A percentile compares a stretch with the other conserved stretches of the same genome.
These are phyloP conservation scores for Hirtodrosophila alboralis DNA, from an alignment of 2,888 invertebrate genomes.

Conservation along the genomic window DNA sequence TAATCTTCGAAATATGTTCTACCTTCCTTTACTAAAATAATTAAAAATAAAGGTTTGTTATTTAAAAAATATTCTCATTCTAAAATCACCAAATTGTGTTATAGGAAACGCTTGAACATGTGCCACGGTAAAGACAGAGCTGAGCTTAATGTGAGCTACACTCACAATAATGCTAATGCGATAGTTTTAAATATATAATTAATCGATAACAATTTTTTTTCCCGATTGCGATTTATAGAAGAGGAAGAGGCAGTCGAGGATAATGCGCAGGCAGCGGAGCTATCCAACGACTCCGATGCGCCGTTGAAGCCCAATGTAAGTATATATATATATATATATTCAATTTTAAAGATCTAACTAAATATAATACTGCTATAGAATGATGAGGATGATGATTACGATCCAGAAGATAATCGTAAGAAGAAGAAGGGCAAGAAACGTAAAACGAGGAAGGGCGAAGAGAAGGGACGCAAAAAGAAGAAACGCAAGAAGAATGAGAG, in stretches of 20 bases:
- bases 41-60: too few relatives aligned
- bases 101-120: constrained; percentile 70
- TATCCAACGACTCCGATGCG: constrained; percentile 83
- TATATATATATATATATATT: constrained; percentile 21
- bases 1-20: too few relatives aligned
- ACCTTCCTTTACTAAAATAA: too few relatives aligned
- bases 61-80: too few relatives aligned
- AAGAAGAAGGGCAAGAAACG: constrained; percentile 98
- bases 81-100: constrained; percentile 1
- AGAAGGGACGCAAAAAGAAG: constrained; percentile 97
- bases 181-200: constrained; percentile 1
- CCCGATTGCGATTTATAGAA: constrained; percentile 66
- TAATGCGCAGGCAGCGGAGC: constrained; percentile 80
- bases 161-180: constrained; percentile 1
- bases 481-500: constrained; percentile 96
- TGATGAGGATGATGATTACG: constrained; percentile 91
- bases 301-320: constrained; percentile 83
- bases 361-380: constrained; percentile 34
- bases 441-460: constrained; percentile 95
- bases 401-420: constrained; percentile 92
- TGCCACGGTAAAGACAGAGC: constrained; percentile 45
- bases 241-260: constrained; percentile 83
- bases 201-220: constrained; percentile 27
- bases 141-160: too few relatives aligned
- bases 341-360: constrained; percentile 13